These are phyloP conservation scores for Oegoconia quadripuncta DNA, from an alignment of 2,888 invertebrate species.

Conservation along the genomic window DNA sequence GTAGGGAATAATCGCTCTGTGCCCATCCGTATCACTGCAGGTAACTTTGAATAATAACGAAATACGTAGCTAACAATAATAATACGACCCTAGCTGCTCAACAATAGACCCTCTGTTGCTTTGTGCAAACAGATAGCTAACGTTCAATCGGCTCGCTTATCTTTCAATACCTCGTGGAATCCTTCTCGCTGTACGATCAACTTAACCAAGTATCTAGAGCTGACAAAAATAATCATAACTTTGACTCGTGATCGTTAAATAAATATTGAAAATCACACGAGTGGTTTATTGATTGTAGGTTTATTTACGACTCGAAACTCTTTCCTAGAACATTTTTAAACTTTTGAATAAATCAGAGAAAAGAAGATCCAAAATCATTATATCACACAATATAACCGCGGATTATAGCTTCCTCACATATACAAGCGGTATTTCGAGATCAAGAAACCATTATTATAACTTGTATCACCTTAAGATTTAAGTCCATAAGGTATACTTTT, in stretches of 20 bases:
- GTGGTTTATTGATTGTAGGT: background rate
- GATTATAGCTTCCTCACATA: no score
- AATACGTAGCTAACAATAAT: slow-evolving; percentile 63
- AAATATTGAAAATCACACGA: slow-evolving; percentile 11
- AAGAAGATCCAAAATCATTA: no score
- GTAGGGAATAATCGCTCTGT: slow-evolving; percentile 30
- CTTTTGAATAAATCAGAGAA: no score
- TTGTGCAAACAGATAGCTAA: slow-evolving; percentile 72
- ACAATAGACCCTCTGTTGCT: slow-evolving; percentile 69
- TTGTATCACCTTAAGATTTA: no score
- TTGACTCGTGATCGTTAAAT: slow-evolving; percentile 7
- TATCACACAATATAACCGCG: no score
- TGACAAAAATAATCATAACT: slow-evolving; percentile 25
- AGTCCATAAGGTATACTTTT: no score
- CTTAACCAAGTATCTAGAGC: slow-evolving; percentile 30
- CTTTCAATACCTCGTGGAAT: slow-evolving; percentile 43
- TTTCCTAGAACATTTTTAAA: no score
- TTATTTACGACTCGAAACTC: no score
- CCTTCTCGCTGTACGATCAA: slow-evolving; percentile 33
- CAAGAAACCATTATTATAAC: no score
- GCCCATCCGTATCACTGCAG: slow-evolving; percentile 43
- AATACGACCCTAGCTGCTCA: slow-evolving; percentile 53
- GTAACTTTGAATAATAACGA: slow-evolving; percentile 64
- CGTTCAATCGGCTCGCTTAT: slow-evolving; percentile 59
- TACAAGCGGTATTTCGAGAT: no score